Percentiles rank a stretch among this genome's conserved stretches.
Evolutionary conservation across 2,113 vertebrate species (phyloP).

Genomic region (Ranitomeya imitator): DNA sequence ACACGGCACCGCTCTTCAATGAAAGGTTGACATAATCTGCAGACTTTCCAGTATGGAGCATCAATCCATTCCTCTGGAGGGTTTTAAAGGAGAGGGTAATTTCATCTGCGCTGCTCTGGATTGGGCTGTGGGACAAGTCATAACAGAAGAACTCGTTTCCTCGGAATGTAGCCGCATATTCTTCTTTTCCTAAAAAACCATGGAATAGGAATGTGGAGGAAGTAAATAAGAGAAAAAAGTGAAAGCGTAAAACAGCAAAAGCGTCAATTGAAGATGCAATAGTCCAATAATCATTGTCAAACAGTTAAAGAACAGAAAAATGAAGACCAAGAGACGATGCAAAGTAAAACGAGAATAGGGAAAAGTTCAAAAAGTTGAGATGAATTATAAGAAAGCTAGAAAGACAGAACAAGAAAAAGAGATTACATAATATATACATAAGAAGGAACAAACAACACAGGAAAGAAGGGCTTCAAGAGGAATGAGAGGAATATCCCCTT

Average conservation of each 20-base stretch:
- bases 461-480: neutral
- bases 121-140: conserved; percentile 91
- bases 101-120: conserved; percentile 97
- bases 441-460: neutral
- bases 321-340: neutral
- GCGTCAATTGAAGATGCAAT: neutral
- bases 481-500: neutral
- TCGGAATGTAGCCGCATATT: conserved; percentile 91
- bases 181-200: conserved; percentile 79
- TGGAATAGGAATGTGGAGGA: conserved; percentile 18
- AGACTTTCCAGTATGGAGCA: conserved; percentile 92
- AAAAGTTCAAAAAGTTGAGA: neutral
- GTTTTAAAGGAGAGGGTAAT: conserved; percentile 93
- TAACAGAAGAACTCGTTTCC: conserved; percentile 98
- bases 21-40: conserved; percentile 96
- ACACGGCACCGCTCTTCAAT: conserved; percentile 88
- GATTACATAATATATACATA: neutral
- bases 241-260: neutral
- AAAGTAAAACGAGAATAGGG: neutral
- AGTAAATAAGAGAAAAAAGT: conserved; percentile 7
- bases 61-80: conserved; percentile 88
- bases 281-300: neutral
- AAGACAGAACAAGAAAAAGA: neutral
- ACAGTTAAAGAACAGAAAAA: neutral
- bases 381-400: neutral